Conservation (phyloP, 2,888 invertebrate species). For the Petrolisthes cinctipes region DNA sequence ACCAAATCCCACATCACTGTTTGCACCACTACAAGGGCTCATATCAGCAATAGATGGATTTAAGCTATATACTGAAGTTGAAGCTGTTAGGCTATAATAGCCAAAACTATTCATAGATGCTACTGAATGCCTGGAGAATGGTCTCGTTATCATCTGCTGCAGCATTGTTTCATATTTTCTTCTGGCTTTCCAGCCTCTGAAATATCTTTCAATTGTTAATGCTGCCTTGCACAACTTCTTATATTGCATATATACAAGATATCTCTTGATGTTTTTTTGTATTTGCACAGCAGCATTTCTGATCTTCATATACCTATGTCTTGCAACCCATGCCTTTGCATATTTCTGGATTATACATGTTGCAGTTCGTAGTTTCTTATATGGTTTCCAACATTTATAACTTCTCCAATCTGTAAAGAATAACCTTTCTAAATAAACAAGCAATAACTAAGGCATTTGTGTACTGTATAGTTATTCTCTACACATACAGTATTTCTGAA, state of each 20-base stretch:
- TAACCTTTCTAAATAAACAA: not conserved
- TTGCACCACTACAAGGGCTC: constrained; percentile 21
- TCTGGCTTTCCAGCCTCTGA: constrained; percentile 46
- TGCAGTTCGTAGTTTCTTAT: constrained; percentile 20
- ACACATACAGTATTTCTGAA: no score
- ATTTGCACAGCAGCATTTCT: constrained; percentile 36
- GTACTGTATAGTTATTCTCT: not conserved
- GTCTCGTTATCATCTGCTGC: constrained; percentile 24
- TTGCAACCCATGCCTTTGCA: constrained; percentile 29
- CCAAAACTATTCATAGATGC: constrained; percentile 51
- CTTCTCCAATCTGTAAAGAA: constrained; percentile 46
- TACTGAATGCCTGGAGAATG: constrained; percentile 49
- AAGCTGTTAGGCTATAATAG: constrained; percentile 47
- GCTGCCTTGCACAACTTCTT: constrained; percentile 23
- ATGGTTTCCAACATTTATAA: constrained; percentile 21
- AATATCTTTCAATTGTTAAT: constrained; percentile 48
- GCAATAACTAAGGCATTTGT: not conserved
- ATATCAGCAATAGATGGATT: constrained; percentile 39
- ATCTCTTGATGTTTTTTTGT: constrained; percentile 49
- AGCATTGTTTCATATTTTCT: constrained; percentile 36
- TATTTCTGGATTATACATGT: constrained; percentile 39
- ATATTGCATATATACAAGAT: constrained; percentile 36
- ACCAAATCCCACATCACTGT: constrained; percentile 15
- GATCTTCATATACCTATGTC: constrained; percentile 21
- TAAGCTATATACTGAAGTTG: constrained; percentile 48